Conservation (phyloP, 2,113 vertebrate genomes). For the Channa maculata region DNA sequence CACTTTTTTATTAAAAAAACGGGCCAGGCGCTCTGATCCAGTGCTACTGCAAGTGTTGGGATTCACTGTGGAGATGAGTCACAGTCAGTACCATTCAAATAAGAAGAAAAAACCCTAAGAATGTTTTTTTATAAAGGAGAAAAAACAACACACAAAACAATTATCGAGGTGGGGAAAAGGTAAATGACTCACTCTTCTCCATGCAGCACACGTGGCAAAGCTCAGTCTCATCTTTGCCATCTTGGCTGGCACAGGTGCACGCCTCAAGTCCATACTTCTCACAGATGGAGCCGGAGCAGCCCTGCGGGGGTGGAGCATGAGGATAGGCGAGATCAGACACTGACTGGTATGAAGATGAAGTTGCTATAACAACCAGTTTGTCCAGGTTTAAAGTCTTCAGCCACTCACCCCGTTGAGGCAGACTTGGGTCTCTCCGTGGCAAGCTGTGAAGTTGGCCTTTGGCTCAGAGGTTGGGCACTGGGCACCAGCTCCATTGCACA, state of each 20-base stretch:
- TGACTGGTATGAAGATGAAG: conserved; percentile 38
- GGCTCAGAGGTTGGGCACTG: conserved; percentile 93
- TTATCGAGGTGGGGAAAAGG: background rate
- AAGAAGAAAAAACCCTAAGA: background rate
- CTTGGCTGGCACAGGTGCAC: conserved; percentile 93
- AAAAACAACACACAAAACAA: background rate
- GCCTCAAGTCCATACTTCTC: conserved; percentile 94
- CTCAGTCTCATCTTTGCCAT: conserved; percentile 94
- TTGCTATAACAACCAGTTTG: conserved; percentile 34
- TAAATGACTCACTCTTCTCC: conserved; percentile 90
- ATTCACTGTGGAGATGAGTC: conserved; percentile 65
- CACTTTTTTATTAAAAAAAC: conserved; percentile 88
- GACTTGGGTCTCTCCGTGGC: conserved; percentile 96
- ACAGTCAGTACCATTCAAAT: background rate
- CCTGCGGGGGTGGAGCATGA: conserved; percentile 79
- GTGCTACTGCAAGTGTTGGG: conserved; percentile 81
- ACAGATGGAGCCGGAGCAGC: conserved; percentile 98
- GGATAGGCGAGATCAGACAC: conserved; percentile 48
- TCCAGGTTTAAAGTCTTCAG: conserved; percentile 28
- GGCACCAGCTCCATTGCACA: conserved; percentile 89
- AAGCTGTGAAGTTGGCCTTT: conserved; percentile 94
- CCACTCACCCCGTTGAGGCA: conserved; percentile 93
- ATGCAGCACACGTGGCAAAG: conserved; percentile 99
- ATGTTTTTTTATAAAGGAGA: background rate
- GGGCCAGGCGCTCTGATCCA: conserved; percentile 79